Evolutionary conservation across 1,140 invertebrate species (phyloP).

Genomic region (Macrobrachium rosenbergii): DNA sequence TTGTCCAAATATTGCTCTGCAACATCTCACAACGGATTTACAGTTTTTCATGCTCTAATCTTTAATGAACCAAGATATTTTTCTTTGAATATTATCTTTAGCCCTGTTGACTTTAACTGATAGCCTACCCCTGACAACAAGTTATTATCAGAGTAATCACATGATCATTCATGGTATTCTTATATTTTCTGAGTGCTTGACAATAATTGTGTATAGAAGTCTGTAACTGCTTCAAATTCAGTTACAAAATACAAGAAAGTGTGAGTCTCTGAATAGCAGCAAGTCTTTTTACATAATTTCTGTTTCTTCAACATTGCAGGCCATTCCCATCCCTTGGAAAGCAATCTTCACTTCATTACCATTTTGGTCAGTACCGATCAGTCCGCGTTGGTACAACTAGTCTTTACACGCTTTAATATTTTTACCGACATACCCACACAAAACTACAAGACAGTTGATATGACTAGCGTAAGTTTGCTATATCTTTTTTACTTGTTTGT

Average conservation of each 20-base stretch:
- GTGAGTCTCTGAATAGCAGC: too few relatives aligned
- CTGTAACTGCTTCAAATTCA: too few relatives aligned
- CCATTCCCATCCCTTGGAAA: conserved; percentile 80
- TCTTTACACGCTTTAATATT: conserved; percentile 78
- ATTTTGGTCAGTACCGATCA: conserved; percentile 92
- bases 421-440: conserved; percentile 93
- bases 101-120: too few relatives aligned
- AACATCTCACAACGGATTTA: too few relatives aligned
- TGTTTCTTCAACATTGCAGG: background rate
- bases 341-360: conserved; percentile 83
- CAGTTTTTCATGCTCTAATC: too few relatives aligned
- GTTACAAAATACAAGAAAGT: too few relatives aligned
- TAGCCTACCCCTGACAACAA: too few relatives aligned
- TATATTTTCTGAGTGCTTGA: background rate
- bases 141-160: background rate
- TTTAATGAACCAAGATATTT: too few relatives aligned
- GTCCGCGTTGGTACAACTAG: conserved; percentile 92
- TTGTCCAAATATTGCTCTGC: too few relatives aligned
- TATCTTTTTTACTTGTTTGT: background rate
- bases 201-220: too few relatives aligned
- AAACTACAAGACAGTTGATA: conserved; percentile 88
- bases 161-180: background rate
- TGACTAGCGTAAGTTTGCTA: conserved; percentile 79
- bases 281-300: background rate
- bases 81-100: too few relatives aligned